Percentiles rank a stretch among this genome's conserved stretches.
These are phyloP conservation scores for Delichon dasypus DNA, from an alignment of 2,797 vertebrate genomes.

Conservation along the genomic window DNA sequence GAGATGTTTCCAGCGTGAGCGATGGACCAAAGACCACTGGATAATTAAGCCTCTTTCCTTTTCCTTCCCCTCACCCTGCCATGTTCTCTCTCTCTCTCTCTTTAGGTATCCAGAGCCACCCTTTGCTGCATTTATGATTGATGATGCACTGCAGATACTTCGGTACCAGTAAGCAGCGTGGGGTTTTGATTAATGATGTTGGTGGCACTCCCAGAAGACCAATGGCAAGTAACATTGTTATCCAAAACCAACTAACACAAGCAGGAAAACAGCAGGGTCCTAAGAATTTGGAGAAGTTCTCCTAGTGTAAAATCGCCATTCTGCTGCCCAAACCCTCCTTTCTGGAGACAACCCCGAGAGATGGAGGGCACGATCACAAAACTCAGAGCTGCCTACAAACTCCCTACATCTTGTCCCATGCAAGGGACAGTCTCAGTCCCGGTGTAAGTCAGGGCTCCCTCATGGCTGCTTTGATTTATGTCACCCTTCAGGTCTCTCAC, in stretches of 20 bases:
- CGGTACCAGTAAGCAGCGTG: slow-evolving; percentile 69
- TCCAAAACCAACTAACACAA: slow-evolving; percentile 67
- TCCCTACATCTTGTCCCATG: not conserved
- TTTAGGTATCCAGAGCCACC: slow-evolving; percentile 75
- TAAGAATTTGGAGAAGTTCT: not conserved
- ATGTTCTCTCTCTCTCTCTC: slow-evolving; percentile 77
- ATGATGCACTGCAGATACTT: slow-evolving; percentile 83
- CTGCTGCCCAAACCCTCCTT: not conserved
- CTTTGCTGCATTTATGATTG: slow-evolving; percentile 87
- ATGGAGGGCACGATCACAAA: not conserved
- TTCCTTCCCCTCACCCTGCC: slow-evolving; percentile 79
- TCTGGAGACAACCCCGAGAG: not conserved
- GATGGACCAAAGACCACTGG: slow-evolving; percentile 82
- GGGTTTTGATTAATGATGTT: slow-evolving; percentile 82
- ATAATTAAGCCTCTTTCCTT: slow-evolving; percentile 69
- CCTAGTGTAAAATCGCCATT: not conserved
- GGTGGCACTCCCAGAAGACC: slow-evolving; percentile 77
- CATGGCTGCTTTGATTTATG: slow-evolving; percentile 7
- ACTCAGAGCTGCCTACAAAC: not conserved
- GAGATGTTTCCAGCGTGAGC: slow-evolving; percentile 83
- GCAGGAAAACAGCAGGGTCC: slow-evolving; percentile 22
- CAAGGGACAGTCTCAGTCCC: not conserved
- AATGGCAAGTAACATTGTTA: slow-evolving; percentile 75
- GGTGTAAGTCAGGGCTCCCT: not conserved
- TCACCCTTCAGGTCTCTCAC: not conserved